Conservation (phyloP, 2,888 invertebrate genomes). For the Synanthedon myopaeformis region DNA sequence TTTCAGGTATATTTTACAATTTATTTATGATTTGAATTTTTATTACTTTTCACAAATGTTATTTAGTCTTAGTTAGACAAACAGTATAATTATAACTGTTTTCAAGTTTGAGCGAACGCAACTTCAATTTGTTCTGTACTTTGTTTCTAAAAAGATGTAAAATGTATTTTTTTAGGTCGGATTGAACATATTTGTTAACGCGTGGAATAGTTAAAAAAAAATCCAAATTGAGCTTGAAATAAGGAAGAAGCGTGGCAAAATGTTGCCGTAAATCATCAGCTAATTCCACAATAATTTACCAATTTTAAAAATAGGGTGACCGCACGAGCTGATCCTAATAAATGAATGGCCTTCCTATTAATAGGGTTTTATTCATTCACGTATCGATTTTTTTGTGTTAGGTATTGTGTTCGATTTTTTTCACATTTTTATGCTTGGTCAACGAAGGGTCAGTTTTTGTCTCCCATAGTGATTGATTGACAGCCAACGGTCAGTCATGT, state of each 20-base stretch:
- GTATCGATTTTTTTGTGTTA: constrained; percentile 43
- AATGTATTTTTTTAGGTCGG: neutral
- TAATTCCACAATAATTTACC: constrained; percentile 6
- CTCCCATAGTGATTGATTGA: constrained; percentile 54
- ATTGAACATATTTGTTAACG: too few species aligned
- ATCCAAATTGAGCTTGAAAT: neutral
- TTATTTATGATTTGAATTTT: too few species aligned
- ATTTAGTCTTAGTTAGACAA: too few species aligned
- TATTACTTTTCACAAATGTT: too few species aligned
- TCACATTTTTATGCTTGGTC: constrained; percentile 47
- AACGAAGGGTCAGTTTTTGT: constrained; percentile 63
- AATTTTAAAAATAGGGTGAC: constrained; percentile 20
- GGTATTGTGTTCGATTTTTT: constrained; percentile 22
- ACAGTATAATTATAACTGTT: too few species aligned
- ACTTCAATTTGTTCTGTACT: neutral
- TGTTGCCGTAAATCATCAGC: neutral
- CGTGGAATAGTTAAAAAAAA: too few species aligned
- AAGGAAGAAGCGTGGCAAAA: neutral
- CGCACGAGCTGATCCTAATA: constrained; percentile 30
- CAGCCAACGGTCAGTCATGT: constrained; percentile 50
- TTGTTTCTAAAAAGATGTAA: neutral
- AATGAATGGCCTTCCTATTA: constrained; percentile 41
- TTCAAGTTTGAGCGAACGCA: too few species aligned
- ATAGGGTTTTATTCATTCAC: constrained; percentile 43
- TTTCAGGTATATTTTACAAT: too few species aligned